phyloP scores from a whole-genome alignment of 2,113 vertebrate genomes.

The Corythaeola cristata region DNA sequence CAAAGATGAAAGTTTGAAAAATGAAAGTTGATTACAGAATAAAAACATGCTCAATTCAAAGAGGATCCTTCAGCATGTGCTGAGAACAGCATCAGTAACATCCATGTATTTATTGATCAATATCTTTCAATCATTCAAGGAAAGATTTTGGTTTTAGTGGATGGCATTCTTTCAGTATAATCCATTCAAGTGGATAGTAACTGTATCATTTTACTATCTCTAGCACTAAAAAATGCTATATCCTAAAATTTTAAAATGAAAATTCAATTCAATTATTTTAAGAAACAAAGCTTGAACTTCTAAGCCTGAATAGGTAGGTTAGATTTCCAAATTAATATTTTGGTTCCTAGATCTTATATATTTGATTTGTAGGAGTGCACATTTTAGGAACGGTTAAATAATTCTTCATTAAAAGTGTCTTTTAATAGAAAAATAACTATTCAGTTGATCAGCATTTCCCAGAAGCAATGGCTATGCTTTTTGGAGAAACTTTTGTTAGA shows the following conservation, averaged over 20 bases:
- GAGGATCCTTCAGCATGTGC: not conserved
- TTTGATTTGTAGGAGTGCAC: not conserved
- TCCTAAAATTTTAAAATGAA: not conserved
- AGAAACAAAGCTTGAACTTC: not conserved
- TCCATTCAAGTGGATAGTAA: not conserved
- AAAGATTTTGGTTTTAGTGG: not conserved
- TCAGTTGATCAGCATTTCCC: not conserved
- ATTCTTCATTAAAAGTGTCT: not conserved
- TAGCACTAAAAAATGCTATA: not conserved
- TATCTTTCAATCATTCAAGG: not conserved
- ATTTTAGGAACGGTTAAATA: not conserved
- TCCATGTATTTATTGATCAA: not conserved
- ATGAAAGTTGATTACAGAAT: not conserved
- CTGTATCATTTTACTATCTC: not conserved
- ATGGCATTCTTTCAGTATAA: not conserved
- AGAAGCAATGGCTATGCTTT: not conserved
- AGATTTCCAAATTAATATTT: conserved; percentile 3
- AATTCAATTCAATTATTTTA: not conserved
- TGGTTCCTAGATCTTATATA: not conserved
- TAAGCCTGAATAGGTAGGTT: not conserved
- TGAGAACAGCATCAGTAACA: not conserved
- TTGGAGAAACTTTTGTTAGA: not conserved
- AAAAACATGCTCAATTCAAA: not conserved
- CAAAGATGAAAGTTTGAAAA: not conserved
- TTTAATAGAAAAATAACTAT: not conserved